Evolutionary conservation across 2,888 invertebrate species (phyloP), one percentile per base, ranked within the genome.

Genomic region (Chironomus tentans): DNA sequence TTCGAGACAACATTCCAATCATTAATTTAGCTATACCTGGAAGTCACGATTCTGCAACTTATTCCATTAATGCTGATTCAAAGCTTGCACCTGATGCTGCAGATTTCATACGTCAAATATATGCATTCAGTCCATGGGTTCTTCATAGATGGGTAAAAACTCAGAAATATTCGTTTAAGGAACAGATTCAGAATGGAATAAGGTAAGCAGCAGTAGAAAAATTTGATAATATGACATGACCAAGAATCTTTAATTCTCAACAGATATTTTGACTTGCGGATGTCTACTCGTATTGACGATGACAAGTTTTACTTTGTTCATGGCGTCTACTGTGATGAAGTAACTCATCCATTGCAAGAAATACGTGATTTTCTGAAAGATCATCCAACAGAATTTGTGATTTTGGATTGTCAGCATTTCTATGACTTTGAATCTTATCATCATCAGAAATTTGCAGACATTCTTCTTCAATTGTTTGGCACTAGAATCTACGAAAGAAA

Each of bases 331-430:
- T 92, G 93, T 0, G 87, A 87, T 77, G 88, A 90, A 80, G 88
- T 94, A 56, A 86, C 86, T 2, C 82, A 84, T 62, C 87, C 90
- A 0, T 84, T 95, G 15, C 80, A 84, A 21, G 87, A 91, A 80
- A 86, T 95, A 0, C 86, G 87, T 21, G 81, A 85, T 4, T 96
- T 93, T 85, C 84, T 95, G 22, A 86, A 88, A 13, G 81, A 83
- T 0, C 92, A 95, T 83, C 88, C 88, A 0, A 86, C 87, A 78
- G 95, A 95, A 85, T 85, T 94, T 6, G 87, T 94, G 0, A 87
- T 95, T 38, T 82, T 95, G 70, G 95, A 95, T 81, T 91, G 92
- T 81, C 94, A 95, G 82, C 94, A 94, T 83, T 92, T 95, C 82
- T 94, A 94, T 81, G 86, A 86, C 0, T 90, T 95, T 82, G 85